These are phyloP conservation scores for Stictonetta naevosa DNA, from an alignment of 2,113 vertebrate genomes.

Conservation along the genomic window DNA sequence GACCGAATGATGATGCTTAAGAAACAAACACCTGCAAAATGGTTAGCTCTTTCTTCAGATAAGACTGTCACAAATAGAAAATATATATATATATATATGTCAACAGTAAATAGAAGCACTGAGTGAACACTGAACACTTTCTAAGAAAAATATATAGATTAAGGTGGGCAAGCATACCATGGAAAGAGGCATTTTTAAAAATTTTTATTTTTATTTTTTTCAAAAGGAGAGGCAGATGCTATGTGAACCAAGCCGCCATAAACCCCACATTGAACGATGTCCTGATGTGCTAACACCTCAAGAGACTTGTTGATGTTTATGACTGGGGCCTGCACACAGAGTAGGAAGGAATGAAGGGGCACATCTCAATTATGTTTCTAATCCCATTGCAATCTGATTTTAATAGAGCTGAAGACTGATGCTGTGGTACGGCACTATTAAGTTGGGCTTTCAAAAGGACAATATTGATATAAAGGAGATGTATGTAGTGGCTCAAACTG, in stretches of 20 bases:
- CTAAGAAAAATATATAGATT: not conserved
- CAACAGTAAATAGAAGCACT: not conserved
- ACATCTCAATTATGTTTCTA: not conserved
- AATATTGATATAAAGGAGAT: not conserved
- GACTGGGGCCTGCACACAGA: not conserved
- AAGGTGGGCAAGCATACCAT: not conserved
- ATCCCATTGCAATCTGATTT: not conserved
- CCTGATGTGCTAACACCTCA: not conserved
- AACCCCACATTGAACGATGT: not conserved
- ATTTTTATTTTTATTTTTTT: no score
- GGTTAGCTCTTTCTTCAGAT: not conserved
- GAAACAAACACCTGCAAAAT: not conserved
- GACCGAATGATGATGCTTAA: not conserved
- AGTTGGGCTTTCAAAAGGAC: not conserved
- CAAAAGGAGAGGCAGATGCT: not conserved
- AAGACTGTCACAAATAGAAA: not conserved
- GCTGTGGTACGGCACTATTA: not conserved
- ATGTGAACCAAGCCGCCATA: not conserved
- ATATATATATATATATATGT: not conserved
- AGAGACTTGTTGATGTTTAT: not conserved
- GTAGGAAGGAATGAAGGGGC: not conserved
- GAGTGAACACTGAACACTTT: not conserved
- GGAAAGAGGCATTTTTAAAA: not conserved
- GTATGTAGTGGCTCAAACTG: not conserved
- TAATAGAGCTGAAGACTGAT: not conserved